Evolutionary conservation across 2,888 invertebrate genomes (phyloP).

Genomic region (Cerastis leucographa): DNA sequence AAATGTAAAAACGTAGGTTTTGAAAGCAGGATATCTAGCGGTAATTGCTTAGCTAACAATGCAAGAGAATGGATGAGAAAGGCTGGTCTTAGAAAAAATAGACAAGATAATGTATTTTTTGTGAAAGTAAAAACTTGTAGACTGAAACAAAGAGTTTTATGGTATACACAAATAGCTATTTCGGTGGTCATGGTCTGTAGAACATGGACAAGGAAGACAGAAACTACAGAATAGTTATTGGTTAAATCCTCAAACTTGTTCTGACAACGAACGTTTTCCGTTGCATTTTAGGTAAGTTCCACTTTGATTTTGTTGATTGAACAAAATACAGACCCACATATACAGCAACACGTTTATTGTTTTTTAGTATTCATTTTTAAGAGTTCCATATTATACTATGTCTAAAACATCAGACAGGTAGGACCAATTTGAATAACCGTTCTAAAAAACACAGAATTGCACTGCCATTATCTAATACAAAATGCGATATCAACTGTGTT

Average conservation of each 20-base stretch:
- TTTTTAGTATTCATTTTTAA: not conserved
- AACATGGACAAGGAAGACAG: slow-evolving; percentile 32
- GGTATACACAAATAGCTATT: slow-evolving; percentile 56
- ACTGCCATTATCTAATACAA: not conserved
- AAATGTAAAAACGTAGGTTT: slow-evolving; percentile 24
- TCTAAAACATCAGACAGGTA: not conserved
- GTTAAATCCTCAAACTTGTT: not conserved
- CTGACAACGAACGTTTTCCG: not conserved
- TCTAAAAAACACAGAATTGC: not conserved
- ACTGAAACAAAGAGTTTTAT: slow-evolving; percentile 67
- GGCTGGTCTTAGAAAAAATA: slow-evolving; percentile 56
- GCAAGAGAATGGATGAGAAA: slow-evolving; percentile 64
- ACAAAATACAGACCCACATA: not conserved
- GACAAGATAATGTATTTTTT: slow-evolving; percentile 56
- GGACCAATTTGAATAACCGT: not conserved
- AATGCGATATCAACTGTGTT: not conserved
- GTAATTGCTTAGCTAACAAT: slow-evolving; percentile 52
- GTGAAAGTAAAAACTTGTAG: slow-evolving; percentile 66
- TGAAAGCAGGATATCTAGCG: slow-evolving; percentile 62
- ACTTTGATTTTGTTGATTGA: not conserved
- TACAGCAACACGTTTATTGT: not conserved
- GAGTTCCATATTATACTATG: not conserved
- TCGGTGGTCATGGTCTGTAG: slow-evolving; percentile 56
- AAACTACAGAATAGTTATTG: slow-evolving; percentile 10
- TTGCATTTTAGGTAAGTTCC: not conserved